Evolutionary conservation across 53 echinoderm and acorn worm species (phyloP), one percentile per base, ranked within the genome.

Genomic region (Pentamera pediparva): DNA sequence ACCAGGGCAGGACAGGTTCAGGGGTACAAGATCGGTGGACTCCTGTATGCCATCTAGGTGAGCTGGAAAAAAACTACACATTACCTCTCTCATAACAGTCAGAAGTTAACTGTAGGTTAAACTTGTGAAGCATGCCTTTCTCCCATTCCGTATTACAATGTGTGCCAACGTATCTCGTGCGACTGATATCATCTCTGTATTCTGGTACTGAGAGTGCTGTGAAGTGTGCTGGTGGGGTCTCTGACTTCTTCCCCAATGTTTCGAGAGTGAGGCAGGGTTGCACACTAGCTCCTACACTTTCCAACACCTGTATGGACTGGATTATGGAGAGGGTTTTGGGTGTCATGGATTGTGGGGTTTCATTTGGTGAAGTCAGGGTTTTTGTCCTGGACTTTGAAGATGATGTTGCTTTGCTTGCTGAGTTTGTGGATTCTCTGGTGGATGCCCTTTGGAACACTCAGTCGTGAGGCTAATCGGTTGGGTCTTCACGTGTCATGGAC

Each of bases 1-100:
- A 47, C 65, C 90, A 65, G 87, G 81, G 13, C 87, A 76, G 2
- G 58, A 84, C 34, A 95, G 85, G 61, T 91, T 95, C 73, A 86
- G 90, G 62, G 95, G 90, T 0, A 81, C 87, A 24, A 87, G 79
- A 13, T 95, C 95, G 10, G 84, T 87, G 0, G 90, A 95, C 65
- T 84, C 85, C 27, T 78, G 85, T 20, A 76, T 91, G 65, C 85
- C 71, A 10, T 82, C 85, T 39, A 90, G 90, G 90, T 95, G 77
- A 31, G 48, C 21, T n/a, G 22, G 3, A 17, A 28, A 19, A 25
- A 17, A 17, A 0, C 2, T 27, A 22, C 29, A 12, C 56, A 56
- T 18, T 53, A 1, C n/a, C 12, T 53, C 13, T 45, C 47, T 45
- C 54, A 53, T 18, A 13, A 2, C 54, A 13, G 25, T 45, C 13